Evolutionary conservation across 2,888 invertebrate genomes (phyloP), one percentile per base, ranked within the genome.

Genomic region (Erannis defoliaria): DNA sequence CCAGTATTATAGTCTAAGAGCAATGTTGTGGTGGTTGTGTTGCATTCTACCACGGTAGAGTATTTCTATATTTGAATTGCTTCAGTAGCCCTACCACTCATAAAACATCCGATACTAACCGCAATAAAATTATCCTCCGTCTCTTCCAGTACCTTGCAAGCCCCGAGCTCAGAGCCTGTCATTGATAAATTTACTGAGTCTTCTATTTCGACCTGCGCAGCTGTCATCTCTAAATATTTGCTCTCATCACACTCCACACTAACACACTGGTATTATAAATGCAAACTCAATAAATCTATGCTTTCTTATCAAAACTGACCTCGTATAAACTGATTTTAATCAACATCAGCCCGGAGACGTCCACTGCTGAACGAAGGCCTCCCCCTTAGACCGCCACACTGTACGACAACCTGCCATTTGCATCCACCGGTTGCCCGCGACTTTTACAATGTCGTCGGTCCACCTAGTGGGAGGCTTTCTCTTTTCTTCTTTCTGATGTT

Each of bases 211-310:
- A 72, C 71, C 72, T 76, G 78, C 68, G 78, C 83, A 85, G 83
- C 84, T 80, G 84, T 76, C 76, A 75, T 78, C 79, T 75, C 87
- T 86, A 89, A 89, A 90, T 87, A 90, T 90, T 89, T 84, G 85
- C 80, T 73, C 75, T 72, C 74, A 79, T 80, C 80, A 77, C 80
- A 78, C 42, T 8, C 5, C 14, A 9, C 9, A 14, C 26, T 26
- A 26, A 1, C 26, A 43, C 14, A 45, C 23, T 31, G 10, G 31
- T 29, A 19, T 31, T 19, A 19, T 19, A 19, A 19, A 16, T 19
- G 4, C 2, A 9, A 35, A n/a, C n/a, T n/a, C n/a, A n/a, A n/a
- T n/a, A n/a, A n/a, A n/a, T n/a, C n/a, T n/a, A n/a, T n/a, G n/a
- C n/a, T n/a, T n/a, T n/a, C n/a, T n/a, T n/a, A n/a, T n/a, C n/a